A percentile compares a stretch with the other conserved stretches of the same genome.
phyloP scores from a whole-genome alignment of 2,888 invertebrate species.

The Oxystoma pomonae region DNA sequence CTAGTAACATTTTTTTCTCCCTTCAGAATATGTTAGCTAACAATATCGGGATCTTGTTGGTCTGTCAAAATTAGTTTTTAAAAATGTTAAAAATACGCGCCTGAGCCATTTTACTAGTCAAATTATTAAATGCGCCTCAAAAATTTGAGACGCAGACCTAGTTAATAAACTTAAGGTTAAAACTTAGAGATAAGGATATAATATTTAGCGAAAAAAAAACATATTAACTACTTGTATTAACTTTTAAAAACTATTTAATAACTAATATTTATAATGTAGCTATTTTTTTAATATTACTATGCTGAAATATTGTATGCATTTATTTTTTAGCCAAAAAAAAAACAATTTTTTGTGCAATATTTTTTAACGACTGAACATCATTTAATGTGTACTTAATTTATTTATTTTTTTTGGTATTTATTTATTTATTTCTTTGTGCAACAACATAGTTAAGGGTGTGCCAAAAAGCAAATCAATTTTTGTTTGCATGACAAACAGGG shows the following conservation, averaged over 20 bases:
- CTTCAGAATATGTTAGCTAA: too few relatives aligned
- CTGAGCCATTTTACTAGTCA: slow-evolving; percentile 48
- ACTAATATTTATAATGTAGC: slow-evolving; percentile 35
- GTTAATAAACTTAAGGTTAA: slow-evolving; percentile 47
- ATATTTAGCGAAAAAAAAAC: slow-evolving; percentile 45
- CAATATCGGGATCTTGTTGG: too few relatives aligned
- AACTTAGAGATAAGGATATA: slow-evolving; percentile 37
- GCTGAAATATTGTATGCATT: slow-evolving; percentile 28
- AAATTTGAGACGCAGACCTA: slow-evolving; percentile 38
- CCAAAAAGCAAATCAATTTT: slow-evolving; percentile 25
- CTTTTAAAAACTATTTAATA: slow-evolving; percentile 47
- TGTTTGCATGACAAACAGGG: slow-evolving; percentile 10
- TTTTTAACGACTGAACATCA: slow-evolving; percentile 45
- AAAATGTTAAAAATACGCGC: slow-evolving; percentile 32
- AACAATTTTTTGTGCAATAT: slow-evolving; percentile 48
- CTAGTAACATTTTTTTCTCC: not conserved
- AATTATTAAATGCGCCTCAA: slow-evolving; percentile 46
- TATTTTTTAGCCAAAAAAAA: slow-evolving; percentile 43
- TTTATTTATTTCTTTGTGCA: slow-evolving; percentile 9
- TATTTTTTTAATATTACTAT: slow-evolving; percentile 16
- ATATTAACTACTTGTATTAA: slow-evolving; percentile 41
- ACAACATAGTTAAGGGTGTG: slow-evolving; percentile 12
- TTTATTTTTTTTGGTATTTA: slow-evolving; percentile 23
- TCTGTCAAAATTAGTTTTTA: not conserved
- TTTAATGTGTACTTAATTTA: slow-evolving; percentile 33